phyloP scores from a whole-genome alignment of 1,140 invertebrate species.

The Radopholus similis region DNA sequence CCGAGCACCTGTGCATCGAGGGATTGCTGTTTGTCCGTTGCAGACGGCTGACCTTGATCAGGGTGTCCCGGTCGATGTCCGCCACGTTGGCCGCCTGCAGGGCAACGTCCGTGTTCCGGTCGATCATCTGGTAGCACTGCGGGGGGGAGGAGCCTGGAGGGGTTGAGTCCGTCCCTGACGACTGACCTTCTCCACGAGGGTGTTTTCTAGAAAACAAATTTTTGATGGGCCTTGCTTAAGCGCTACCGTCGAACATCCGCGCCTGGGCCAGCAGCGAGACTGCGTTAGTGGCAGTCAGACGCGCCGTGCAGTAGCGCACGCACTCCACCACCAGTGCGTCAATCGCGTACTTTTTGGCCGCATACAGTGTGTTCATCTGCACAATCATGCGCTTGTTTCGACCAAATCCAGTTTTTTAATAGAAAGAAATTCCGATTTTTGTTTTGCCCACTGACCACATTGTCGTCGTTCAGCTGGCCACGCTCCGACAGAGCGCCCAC shows the following conservation, averaged over 20 bases:
- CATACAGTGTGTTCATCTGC: slow-evolving; percentile 3
- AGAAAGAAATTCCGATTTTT: background rate
- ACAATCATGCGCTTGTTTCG: background rate
- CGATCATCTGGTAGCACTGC: slow-evolving; percentile 27
- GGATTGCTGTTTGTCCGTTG: too few relatives aligned
- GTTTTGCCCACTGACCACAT: too few relatives aligned
- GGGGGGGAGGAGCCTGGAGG: background rate
- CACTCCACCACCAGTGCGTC: slow-evolving; percentile 24
- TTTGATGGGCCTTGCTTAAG: too few relatives aligned
- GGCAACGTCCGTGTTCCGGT: slow-evolving; percentile 24
- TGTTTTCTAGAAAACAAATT: too few relatives aligned
- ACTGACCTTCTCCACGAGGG: slow-evolving; percentile 17
- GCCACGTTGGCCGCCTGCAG: slow-evolving; percentile 10
- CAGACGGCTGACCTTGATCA: too few relatives aligned
- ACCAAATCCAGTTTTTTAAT: background rate
- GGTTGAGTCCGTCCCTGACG: background rate
- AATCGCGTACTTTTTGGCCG: slow-evolving; percentile 32
- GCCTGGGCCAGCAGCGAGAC: slow-evolving; percentile 30
- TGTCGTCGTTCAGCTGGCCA: slow-evolving; percentile 25
- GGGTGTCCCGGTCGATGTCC: slow-evolving; percentile 26
- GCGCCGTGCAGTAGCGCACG: slow-evolving; percentile 21
- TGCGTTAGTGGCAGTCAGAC: slow-evolving; percentile 30
- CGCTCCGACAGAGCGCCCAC: slow-evolving; percentile 9
- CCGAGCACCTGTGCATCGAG: too few relatives aligned
- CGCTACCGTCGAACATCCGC: slow-evolving; percentile 30